These are phyloP conservation scores for Gisinianus flammeolus DNA, from an alignment of 2,888 invertebrate genomes.

Conservation along the genomic window DNA sequence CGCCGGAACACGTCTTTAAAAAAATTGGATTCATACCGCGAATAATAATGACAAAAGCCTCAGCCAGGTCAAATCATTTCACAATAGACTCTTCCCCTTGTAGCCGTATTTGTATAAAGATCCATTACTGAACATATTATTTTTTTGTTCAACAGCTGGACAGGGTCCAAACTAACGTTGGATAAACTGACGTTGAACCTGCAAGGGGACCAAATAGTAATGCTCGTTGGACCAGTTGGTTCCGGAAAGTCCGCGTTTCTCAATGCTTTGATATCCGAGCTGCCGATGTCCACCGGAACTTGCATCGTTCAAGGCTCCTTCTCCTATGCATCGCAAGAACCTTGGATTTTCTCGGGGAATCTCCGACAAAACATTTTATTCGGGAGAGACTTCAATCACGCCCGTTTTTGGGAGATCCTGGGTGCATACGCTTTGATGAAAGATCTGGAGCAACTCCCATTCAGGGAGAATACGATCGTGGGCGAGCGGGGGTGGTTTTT, in stretches of 20 bases:
- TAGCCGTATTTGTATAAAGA: not conserved
- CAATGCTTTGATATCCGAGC: conserved; percentile 48
- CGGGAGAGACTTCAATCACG: conserved; percentile 42
- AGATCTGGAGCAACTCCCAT: conserved; percentile 61
- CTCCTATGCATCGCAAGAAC: conserved; percentile 53
- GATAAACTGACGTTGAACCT: conserved; percentile 24
- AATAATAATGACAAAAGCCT: conserved; percentile 46
- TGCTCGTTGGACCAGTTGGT: conserved; percentile 52
- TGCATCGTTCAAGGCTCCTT: conserved; percentile 45
- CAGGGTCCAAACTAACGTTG: conserved; percentile 30
- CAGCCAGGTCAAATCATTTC: conserved; percentile 40
- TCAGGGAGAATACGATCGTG: conserved; percentile 65
- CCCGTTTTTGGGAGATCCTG: conserved; percentile 43
- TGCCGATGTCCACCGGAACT: conserved; percentile 48
- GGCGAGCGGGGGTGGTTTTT: conserved; percentile 65
- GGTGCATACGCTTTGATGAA: conserved; percentile 44
- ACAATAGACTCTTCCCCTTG: too few species aligned
- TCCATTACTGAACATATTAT: not conserved
- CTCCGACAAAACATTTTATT: conserved; percentile 53
- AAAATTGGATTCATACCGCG: too few species aligned
- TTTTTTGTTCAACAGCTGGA: conserved; percentile 39
- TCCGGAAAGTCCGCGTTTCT: conserved; percentile 50
- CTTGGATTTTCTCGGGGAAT: conserved; percentile 53
- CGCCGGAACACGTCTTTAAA: conserved; percentile 25
- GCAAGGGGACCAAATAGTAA: conserved; percentile 47